Evolutionary conservation across 2,797 vertebrate genomes (phyloP), one percentile per base, ranked within the genome.

Genomic region (Onychomys torridus): DNA sequence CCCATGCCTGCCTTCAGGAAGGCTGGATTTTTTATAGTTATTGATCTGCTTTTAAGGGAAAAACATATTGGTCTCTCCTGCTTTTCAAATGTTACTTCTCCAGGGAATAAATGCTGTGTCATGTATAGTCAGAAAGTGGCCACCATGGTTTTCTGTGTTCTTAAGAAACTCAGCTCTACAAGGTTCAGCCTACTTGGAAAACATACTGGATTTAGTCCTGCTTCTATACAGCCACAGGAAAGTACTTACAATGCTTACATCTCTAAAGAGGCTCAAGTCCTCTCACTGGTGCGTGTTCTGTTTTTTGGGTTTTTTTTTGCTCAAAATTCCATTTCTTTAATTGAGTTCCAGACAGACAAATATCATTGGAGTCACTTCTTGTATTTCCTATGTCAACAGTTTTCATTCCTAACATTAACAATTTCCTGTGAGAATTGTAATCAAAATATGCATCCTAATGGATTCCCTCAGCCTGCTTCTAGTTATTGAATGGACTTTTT

Each of bases 361-460:
- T 73, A 91, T 79, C 87, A 92, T 2, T 67, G 40, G 81, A 85
- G 46, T 57, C 55, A 87, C 32, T 82, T 84, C 52, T 89, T 73
- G 37, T 73, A 69, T 82, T 96, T 87, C 87, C 76, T 43, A 90
- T 23, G 81, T 88, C 91, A 90, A 57, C 43, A 82, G 43, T 92
- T 96, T 94, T 92, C 57, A 37, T n/a, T 86, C 55, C 76, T 29
- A 43, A n/a, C 57, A 40, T 93, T 92, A 77, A 90, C 88, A 93
- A 94, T 59, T 97, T 95, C 93, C 95, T 86, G 52, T 32, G 96
- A 94, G 55, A 91, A 89, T 93, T n/a, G 83, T 37, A 59, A 55
- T 61, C 37, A 92, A 92, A 90, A 57, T 43, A 92, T 73, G 91
- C 52, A 23, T 93, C 34, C 65, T 94, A 59, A 40, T 89, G 57